Evolutionary conservation across 1,140 invertebrate genomes (phyloP), one percentile per base, ranked within the genome.

Genomic region (Eumaeus atala): DNA sequence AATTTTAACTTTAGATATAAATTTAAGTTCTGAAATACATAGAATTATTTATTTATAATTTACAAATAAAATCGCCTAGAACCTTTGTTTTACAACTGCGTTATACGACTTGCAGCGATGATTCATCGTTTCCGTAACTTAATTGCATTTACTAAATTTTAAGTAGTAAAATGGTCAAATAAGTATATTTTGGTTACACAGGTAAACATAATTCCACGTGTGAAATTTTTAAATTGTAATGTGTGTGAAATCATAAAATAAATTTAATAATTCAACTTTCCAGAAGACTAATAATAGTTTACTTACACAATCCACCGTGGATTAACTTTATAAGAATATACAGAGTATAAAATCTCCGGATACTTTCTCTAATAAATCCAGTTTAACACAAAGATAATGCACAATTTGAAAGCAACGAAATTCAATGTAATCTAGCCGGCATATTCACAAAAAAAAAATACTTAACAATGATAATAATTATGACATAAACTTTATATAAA

Each of bases 401-500:
- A 42, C 8, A 16, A 42, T 42, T 42, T 42, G 40, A 42, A 42
- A 42, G 40, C 12, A 42, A 42, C 40, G 40, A 49, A 34, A 35
- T 44, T 54, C 47, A 14, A 6, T 9, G 8, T 9, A 38, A 21
- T 50, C 48, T 37, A 9, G n/a, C 28, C 28, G 40, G 51, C 38
- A 34, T 56, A 62, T 35, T 58, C 58, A 54, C 50, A 57, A 58
- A 61, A 61, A 57, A 64, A n/a, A 42, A 36, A 56, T 34, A 44
- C 11, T 44, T 47, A 16, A 53, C 35, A 50, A 54, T 35, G 34
- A 54, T 47, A 57, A 49, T 49, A 54, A 59, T 69, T 60, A 81
- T 81, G 66, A 78, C 67, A 82, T 80, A 83, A 75, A 84, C 77
- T 71, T 54, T 64, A 70, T 58, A 76, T 50, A 72, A 72, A 72